Evolutionary conservation across 2,113 vertebrate genomes (phyloP).

Genomic region (Tamias sibiricus): DNA sequence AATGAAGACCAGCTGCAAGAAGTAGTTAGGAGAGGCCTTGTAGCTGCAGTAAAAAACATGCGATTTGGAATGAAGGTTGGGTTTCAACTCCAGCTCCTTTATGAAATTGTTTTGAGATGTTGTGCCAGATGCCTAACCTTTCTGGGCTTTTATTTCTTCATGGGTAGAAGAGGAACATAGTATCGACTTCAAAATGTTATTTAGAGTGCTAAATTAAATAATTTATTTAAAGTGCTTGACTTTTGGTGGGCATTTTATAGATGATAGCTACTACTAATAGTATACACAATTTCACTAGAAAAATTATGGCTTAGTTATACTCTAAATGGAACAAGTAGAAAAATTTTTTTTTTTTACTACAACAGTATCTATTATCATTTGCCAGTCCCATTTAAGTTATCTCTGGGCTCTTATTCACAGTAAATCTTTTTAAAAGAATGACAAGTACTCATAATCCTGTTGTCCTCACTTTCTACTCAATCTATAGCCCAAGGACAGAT

Average conservation of each 20-base stretch:
- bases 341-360: background rate
- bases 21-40: background rate
- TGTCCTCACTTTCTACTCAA: background rate
- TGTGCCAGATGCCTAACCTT: background rate
- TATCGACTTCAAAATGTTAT: background rate
- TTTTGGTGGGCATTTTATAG: background rate
- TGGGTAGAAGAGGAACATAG: background rate
- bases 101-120: background rate
- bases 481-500: background rate
- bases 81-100: background rate
- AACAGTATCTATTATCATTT: background rate
- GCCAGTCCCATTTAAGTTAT: background rate
- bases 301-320: background rate
- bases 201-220: background rate
- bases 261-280: background rate
- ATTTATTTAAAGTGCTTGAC: background rate
- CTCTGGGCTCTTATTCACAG: background rate
- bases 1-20: background rate
- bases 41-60: background rate
- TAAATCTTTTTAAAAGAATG: conserved; percentile 13
- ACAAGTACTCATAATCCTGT: background rate
- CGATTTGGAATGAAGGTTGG: background rate
- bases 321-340: background rate
- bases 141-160: background rate
- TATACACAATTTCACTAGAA: conserved; percentile 2